Evolutionary conservation across 2,888 invertebrate genomes (phyloP).

Genomic region (Saturnia japonica): DNA sequence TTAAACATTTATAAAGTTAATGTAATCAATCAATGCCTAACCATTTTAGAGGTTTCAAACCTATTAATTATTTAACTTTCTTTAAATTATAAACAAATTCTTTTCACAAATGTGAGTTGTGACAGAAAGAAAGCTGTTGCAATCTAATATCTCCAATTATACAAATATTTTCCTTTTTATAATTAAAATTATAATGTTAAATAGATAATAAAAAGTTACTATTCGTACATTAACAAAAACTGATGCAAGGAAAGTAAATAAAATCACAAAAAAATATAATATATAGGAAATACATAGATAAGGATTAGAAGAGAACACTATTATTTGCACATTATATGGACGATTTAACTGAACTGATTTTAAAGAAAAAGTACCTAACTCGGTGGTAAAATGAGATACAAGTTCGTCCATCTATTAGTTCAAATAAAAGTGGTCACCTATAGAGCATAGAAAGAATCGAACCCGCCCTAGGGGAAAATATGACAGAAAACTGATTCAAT

Average conservation of each 20-base stretch:
- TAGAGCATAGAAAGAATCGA: conserved; percentile 14
- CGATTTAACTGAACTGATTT: neutral
- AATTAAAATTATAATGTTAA: too few relatives aligned
- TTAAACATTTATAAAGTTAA: too few relatives aligned
- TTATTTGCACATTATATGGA: conserved; percentile 1
- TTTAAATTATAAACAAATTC: too few relatives aligned
- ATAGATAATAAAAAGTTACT: too few relatives aligned
- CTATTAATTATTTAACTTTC: too few relatives aligned
- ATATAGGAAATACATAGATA: too few relatives aligned
- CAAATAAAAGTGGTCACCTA: conserved; percentile 24
- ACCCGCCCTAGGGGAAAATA: neutral
- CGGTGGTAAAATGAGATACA: neutral
- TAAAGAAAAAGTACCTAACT: too few relatives aligned
- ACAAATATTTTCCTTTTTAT: too few relatives aligned
- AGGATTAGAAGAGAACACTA: neutral
- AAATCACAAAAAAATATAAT: neutral
- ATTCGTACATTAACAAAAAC: conserved; percentile 5
- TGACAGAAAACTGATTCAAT: neutral
- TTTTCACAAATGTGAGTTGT: neutral
- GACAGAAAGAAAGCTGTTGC: neutral
- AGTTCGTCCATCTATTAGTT: neutral
- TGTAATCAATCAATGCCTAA: too few relatives aligned
- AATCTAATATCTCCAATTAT: too few relatives aligned
- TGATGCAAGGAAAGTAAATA: neutral
- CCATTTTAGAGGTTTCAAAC: too few relatives aligned